Percentiles rank a stretch among this genome's conserved stretches.
phyloP scores from a whole-genome alignment of 1,140 invertebrate genomes.

The Drosophila mojavensis region DNA sequence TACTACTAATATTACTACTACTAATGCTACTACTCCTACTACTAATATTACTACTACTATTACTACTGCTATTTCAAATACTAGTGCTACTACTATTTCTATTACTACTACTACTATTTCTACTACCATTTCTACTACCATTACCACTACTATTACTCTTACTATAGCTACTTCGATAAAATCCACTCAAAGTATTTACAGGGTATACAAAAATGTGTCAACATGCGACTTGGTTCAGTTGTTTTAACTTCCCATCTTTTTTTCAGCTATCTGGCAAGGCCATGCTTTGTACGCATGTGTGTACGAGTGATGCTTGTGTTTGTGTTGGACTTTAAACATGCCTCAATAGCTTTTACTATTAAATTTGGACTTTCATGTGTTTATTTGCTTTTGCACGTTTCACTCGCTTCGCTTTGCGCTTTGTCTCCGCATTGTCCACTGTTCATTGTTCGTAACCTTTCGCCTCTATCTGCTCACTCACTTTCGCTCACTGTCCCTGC shows the following conservation, averaged over 20 bases:
- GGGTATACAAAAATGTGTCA: slow-evolving; percentile 29
- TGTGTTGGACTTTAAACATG: slow-evolving; percentile 58
- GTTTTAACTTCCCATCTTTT: neutral
- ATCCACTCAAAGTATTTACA: neutral
- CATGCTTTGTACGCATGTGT: slow-evolving; percentile 9
- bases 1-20: too few relatives aligned
- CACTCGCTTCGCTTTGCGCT: slow-evolving; percentile 54
- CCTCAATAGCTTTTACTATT: slow-evolving; percentile 76
- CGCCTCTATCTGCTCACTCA: neutral
- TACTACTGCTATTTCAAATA: too few relatives aligned
- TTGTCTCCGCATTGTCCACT: slow-evolving; percentile 55
- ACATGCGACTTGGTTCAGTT: slow-evolving; percentile 55
- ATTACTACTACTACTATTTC: too few relatives aligned
- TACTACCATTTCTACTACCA: too few relatives aligned
- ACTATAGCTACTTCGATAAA: too few relatives aligned
- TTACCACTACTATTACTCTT: too few relatives aligned
- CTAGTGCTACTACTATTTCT: too few relatives aligned
- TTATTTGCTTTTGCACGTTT: slow-evolving; percentile 78
- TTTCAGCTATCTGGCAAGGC: neutral
- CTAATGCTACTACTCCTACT: too few relatives aligned
- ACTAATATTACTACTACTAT: too few relatives aligned
- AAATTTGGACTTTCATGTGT: slow-evolving; percentile 80
- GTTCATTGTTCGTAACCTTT: slow-evolving; percentile 1
- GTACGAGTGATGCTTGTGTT: slow-evolving; percentile 10
- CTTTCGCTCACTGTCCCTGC: neutral